Percentiles rank a stretch among this genome's conserved stretches.
Evolutionary conservation across 2,797 vertebrate genomes (phyloP).

Genomic region (Sebastes dallii): DNA sequence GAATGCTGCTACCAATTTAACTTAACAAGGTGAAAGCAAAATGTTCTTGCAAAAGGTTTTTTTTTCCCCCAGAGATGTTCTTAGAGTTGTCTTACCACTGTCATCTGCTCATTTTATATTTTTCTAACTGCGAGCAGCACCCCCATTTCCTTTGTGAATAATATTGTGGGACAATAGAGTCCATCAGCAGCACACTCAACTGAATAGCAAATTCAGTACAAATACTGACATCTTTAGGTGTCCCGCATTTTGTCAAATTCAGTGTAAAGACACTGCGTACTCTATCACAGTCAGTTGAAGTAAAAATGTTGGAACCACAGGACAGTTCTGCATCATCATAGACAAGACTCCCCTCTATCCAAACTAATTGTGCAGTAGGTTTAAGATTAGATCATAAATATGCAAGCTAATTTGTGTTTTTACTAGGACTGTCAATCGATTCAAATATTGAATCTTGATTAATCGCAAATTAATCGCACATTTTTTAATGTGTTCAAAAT

Average conservation of each 20-base stretch:
- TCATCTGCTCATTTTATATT: neutral
- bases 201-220: neutral
- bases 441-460: too few species aligned
- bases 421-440: too few species aligned
- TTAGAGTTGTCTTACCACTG: neutral
- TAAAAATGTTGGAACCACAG: neutral
- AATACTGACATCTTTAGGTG: neutral
- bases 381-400: neutral
- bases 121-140: neutral
- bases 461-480: too few species aligned
- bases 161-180: neutral
- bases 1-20: slow-evolving; percentile 5
- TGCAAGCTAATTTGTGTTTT: neutral
- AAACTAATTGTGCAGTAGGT: neutral
- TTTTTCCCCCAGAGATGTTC: neutral
- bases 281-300: neutral
- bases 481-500: too few species aligned
- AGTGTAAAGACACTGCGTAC: neutral
- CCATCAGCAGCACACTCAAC: neutral
- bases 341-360: neutral
- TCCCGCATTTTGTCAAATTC: neutral
- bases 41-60: neutral
- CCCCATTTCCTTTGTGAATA: neutral
- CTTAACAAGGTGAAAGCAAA: neutral
- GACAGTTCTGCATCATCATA: neutral